These are phyloP conservation scores for Aspiorhynchus laticeps DNA, from an alignment of 2,113 vertebrate genomes.

Conservation along the genomic window DNA sequence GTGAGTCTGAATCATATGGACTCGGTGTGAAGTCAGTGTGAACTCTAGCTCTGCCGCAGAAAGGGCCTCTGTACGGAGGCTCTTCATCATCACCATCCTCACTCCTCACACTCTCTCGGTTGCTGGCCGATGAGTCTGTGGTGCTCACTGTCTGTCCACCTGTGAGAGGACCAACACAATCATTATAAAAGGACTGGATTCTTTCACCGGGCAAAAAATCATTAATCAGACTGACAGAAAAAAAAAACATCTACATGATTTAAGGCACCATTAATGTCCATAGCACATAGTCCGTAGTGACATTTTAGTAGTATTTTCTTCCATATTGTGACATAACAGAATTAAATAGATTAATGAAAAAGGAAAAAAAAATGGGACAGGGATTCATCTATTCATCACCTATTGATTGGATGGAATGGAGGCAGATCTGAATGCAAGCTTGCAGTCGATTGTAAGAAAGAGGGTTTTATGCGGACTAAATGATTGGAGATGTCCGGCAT, in stretches of 20 bases:
- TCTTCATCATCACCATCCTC: constrained; percentile 98
- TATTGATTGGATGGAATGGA: neutral
- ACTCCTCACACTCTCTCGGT: constrained; percentile 96
- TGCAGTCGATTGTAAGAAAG: neutral
- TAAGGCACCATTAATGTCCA: neutral
- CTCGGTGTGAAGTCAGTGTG: constrained; percentile 99
- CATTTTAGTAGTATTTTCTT: neutral
- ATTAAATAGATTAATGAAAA: neutral
- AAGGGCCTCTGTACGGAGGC: constrained; percentile 93
- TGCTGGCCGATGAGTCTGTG: constrained; percentile 96
- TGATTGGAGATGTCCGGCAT: neutral
- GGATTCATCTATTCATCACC: neutral
- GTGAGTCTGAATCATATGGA: constrained; percentile 95
- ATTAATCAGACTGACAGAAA: neutral
- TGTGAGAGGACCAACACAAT: constrained; percentile 58
- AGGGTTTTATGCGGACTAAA: neutral
- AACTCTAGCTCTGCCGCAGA: constrained; percentile 93
- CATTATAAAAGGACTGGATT: neutral
- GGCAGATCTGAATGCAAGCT: neutral
- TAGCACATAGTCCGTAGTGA: neutral
- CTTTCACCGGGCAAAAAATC: neutral
- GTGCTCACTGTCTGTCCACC: constrained; percentile 98
- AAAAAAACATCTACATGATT: neutral
- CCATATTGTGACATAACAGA: neutral
- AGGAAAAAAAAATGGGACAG: neutral